A percentile compares a stretch with the other conserved stretches of the same genome.
Conservation (phyloP, 2,888 invertebrate genomes). For the Drosophila colorata region DNA sequence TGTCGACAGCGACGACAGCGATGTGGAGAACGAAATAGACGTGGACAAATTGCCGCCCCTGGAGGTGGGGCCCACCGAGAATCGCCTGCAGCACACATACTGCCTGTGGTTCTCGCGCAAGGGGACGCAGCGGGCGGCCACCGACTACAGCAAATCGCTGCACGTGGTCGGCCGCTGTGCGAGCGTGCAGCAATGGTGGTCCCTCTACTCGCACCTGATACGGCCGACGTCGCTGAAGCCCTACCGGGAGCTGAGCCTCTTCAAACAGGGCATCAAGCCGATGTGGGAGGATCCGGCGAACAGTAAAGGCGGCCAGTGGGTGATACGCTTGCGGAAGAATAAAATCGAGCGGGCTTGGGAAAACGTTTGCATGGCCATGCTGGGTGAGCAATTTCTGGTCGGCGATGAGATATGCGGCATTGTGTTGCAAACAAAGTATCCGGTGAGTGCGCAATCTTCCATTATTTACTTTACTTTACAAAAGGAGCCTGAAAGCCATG, state of each 20-base stretch:
- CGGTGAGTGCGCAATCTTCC: constrained; percentile 78
- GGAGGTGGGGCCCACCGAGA: constrained; percentile 93
- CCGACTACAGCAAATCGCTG: constrained; percentile 87
- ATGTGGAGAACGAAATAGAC: constrained; percentile 88
- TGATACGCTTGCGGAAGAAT: constrained; percentile 96
- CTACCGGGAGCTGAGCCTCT: constrained; percentile 97
- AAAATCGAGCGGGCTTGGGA: constrained; percentile 99
- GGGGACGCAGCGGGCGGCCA: constrained; percentile 85
- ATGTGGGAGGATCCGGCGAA: constrained; percentile 99
- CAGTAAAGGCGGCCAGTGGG: constrained; percentile 99
- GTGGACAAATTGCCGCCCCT: constrained; percentile 87
- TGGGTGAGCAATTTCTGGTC: constrained; percentile 99
- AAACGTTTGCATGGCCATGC: constrained; percentile 98
- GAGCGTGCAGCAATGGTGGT: constrained; percentile 99
- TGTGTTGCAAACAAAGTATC: constrained; percentile 97
- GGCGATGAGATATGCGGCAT: constrained; percentile 99
- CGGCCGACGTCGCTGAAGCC: constrained; percentile 95
- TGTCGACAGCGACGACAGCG: constrained; percentile 88
- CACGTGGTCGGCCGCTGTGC: constrained; percentile 95
- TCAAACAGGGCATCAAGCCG: constrained; percentile 98
- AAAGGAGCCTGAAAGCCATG: constrained; percentile 41
- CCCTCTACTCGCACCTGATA: constrained; percentile 95
- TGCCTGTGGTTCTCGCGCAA: constrained; percentile 94
- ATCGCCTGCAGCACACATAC: constrained; percentile 96
- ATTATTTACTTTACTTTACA: not conserved